Base-by-base conservation (phyloP, 2,113 vertebrate genomes). In the Rhinolophus sinicus region DNA sequence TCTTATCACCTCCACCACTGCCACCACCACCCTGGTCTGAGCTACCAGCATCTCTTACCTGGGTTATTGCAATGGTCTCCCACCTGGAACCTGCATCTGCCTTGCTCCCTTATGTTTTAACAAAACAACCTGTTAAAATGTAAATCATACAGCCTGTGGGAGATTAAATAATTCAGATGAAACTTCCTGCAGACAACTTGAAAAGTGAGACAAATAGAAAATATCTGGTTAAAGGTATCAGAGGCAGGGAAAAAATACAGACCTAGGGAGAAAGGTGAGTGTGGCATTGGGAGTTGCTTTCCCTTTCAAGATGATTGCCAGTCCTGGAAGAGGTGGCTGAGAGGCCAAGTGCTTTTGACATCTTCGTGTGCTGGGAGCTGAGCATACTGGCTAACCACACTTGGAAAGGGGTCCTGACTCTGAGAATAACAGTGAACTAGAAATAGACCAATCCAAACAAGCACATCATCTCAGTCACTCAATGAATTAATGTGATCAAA, bases 341-440 rank as follows among this genome's bases (percentile, higher is more conserved):
- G 56, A 12, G 9, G 38, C 38, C 15, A n/a, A 28, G 64, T 19
- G 47, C 58, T 50, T 62, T 40, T 5, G 60, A 35, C 33, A 10
- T 3, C 2, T 5, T 52, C 0, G 0, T 2, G 24, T 19, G 10
- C 88, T 33, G 8, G 35, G 6, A 50, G 14, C 21, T 28, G 76
- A 6, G 2, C 2, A 1, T 10, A 10, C 12, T 38, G 3, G 2
- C 0, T 1, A 28, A 22, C 22, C 7, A 2, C 19, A 10, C 33
- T 22, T 13, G 13, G 56, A 11, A 6, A 47, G 10, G 35, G 33
- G 15, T 50, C 62, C 54, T 83, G 8, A 14, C 10, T 78, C 47
- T 26, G 10, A 28, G 7, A 19, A 16, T 18, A 19, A 65, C 73
- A 33, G 47, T 13, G 33, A 52, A 15, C 4, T 19, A 19, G 58